Conservation (phyloP, 2,888 invertebrate genomes). For the Tricholauxania praeusta region DNA sequence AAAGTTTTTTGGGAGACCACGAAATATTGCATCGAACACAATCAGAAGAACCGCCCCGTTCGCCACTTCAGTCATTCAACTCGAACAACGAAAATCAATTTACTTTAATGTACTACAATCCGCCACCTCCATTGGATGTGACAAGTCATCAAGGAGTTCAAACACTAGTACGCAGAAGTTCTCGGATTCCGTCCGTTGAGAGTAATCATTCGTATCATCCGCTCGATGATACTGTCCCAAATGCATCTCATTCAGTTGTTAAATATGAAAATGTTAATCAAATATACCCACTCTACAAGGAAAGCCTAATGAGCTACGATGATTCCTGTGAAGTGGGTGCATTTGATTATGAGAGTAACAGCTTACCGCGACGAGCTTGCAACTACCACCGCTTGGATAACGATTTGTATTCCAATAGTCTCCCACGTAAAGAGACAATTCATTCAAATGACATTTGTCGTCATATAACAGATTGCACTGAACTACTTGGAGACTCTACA, state of each 20-base stretch:
- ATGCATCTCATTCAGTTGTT: constrained; percentile 19
- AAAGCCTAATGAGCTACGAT: constrained; percentile 12
- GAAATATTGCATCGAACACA: constrained; percentile 85
- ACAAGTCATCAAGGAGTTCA: constrained; percentile 37
- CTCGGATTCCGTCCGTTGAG: constrained; percentile 36
- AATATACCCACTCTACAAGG: constrained; percentile 20
- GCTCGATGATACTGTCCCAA: constrained; percentile 44
- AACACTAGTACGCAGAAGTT: constrained; percentile 41
- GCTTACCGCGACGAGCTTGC: constrained; percentile 65
- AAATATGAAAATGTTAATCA: constrained; percentile 18
- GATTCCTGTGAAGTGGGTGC: constrained; percentile 31
- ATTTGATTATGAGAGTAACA: constrained; percentile 67
- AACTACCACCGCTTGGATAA: constrained; percentile 64
- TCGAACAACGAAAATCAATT: constrained; percentile 54
- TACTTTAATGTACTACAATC: constrained; percentile 63
- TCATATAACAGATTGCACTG: constrained; percentile 66
- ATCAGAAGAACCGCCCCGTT: constrained; percentile 85
- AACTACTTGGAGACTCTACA: constrained; percentile 58
- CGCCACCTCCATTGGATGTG: constrained; percentile 60
- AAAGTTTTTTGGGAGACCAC: constrained; percentile 70
- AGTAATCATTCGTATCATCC: constrained; percentile 43
- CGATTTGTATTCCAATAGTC: constrained; percentile 64
- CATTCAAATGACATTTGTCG: constrained; percentile 63
- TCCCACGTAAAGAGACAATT: constrained; percentile 62
- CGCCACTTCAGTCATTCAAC: constrained; percentile 58